Percentiles rank a stretch among this genome's conserved stretches.
Evolutionary conservation across 2,113 vertebrate genomes (phyloP).

Genomic region (Eidolon helvum): DNA sequence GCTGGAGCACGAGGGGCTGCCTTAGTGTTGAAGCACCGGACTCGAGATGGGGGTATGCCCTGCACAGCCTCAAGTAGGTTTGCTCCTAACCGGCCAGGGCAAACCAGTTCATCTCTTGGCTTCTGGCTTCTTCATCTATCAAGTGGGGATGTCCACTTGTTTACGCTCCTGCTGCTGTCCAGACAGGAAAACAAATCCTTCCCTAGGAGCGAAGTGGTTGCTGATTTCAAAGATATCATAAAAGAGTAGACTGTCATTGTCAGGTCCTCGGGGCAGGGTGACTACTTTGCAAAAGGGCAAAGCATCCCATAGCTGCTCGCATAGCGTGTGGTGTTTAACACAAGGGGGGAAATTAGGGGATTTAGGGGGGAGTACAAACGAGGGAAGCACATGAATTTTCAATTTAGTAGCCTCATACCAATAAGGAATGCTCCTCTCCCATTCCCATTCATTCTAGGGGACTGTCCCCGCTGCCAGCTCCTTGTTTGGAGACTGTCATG

Average conservation of each 20-base stretch:
- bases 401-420: background rate
- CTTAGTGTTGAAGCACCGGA: fast-evolving
- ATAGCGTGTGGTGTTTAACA: background rate
- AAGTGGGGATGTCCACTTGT: background rate
- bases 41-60: background rate
- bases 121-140: background rate
- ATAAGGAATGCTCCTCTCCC: background rate
- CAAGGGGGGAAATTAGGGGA: background rate
- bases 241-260: background rate
- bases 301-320: background rate
- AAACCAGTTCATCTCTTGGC: background rate
- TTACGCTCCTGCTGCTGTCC: background rate
- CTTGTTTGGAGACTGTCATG: background rate
- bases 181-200: background rate
- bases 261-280: background rate
- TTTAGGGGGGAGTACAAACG: too few species aligned
- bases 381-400: background rate
- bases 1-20: background rate
- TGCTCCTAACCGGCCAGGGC: background rate
- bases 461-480: background rate
- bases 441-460: background rate
- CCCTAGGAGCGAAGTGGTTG: background rate
- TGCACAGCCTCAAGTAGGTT: background rate
- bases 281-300: conserved; percentile 45
- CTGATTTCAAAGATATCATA: background rate